Evolutionary conservation across 1,140 invertebrate species (phyloP), one percentile per base, ranked within the genome.

Genomic region (Calosoma granatense): DNA sequence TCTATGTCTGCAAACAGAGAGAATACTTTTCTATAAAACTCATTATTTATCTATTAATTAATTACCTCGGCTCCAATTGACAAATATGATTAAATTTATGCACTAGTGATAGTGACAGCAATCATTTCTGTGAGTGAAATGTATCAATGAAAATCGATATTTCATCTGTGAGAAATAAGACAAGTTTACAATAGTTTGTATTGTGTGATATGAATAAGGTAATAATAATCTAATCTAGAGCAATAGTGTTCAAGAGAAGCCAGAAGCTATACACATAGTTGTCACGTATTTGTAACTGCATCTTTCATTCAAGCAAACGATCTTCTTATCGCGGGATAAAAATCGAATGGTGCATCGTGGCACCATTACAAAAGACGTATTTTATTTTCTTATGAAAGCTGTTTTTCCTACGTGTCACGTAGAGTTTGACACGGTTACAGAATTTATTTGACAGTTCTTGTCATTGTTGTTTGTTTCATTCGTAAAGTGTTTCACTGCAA

Each of bases 391-490:
- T 30, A 4, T 30, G 26, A 30, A 30, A 30, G 26, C 14, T 30
- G 6, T 30, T 30, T 30, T 30, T 30, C 26, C 26, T 11, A 3
- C 4, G 17, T 47, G 41, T 47, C 41, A 47, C 41, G 41, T 47
- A 47, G 17, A 9, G 41, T 47, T 47, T 47, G 41, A 47, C 41
- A 47, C 41, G 6, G 9, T 47, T 47, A 17, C 17, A 47, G 41
- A 47, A 47, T 47, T 47, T 47, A 47, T 47, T 47, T 47, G 41
- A 47, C 41, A 47, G 41, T 47, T 47, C 41, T 47, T 47, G 41
- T 47, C 41, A 47, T 9, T 47, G 41, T 47, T 47, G 15, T 17
- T 47, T 47, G 41, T 47, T 47, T 47, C 41, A 47, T 47, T 47
- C 41, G 26, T n/a, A 36, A 36, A 36, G 26, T 6, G 26, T 36